Base-by-base conservation (phyloP, 2,888 invertebrate species). In the Agrypnus murinus region DNA sequence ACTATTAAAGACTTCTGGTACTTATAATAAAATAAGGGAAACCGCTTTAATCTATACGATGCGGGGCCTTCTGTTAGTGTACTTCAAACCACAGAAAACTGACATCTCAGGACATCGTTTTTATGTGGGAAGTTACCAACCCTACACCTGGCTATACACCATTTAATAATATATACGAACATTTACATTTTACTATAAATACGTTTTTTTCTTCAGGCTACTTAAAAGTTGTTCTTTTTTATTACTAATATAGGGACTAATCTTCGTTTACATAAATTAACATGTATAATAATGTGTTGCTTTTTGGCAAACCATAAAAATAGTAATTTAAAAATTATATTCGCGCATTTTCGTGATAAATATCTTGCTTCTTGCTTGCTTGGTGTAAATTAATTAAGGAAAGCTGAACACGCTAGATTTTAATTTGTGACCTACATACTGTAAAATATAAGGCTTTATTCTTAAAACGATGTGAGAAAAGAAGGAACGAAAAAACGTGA, bases 11-110 rank as follows among this genome's bases (percentile, higher is more conserved):
- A 46, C 48, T 15, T 48, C 59, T 64, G 50, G 53, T 48, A n/a
- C n/a, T n/a, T n/a, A 31, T 50, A 48, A 48, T 63, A 12, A 64
- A 36, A 50, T 65, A 65, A 64, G 65, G 69, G 60, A 65, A 69
- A 60, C 45, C 58, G 19, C 36, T 55, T 55, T 25, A 64, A 36
- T 15, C 15, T 14, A 9, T 32, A 31, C 38, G 25, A 74, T 74
- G 74, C 74, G 74, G 74, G 74, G 70, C 74, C 74, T 72, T 70
- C 72, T 74, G 74, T n/a, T n/a, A n/a, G n/a, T 53, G 43, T 45
- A 63, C 38, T 62, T 64, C 48, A 69, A n/a, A 45, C 65, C 55
- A 62, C 65, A 73, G 73, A 75, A n/a, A 69, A 59, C 67, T 66
- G 58, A 65, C 72, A 72, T 75, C 73, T 64, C 53, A 67, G 63